Evolutionary conservation across 2,113 vertebrate genomes (phyloP), one percentile per base, ranked within the genome.

Genomic region (Tauraco erythrolophus): DNA sequence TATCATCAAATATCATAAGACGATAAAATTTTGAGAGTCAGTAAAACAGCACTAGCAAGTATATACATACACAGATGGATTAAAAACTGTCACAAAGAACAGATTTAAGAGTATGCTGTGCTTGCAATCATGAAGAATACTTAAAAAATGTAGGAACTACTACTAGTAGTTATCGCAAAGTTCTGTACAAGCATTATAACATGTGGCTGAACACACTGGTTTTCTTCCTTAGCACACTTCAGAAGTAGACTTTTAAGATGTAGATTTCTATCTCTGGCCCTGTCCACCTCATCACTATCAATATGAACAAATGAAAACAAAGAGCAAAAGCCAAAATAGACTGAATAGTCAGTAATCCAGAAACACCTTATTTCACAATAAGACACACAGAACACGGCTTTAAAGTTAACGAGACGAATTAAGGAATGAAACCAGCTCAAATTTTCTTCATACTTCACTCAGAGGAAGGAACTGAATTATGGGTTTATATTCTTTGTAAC

Each of bases 151-250:
- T 28, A 79, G 18, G 9, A 70, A 53, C 8, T 39, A 9, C 23
- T 70, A n/a, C 2, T 39, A 1, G 0, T 7, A 78, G 2, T 16
- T 79, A 57, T 71, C 8, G 35, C 6, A 22, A 76, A 71, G 3
- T 79, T 82, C 27, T 68, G 4, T 17, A 33, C 39, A 62, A 75
- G 14, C 6, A 8, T 75, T 62, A n/a, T 46, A 46, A 33, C 7
- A 15, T 4, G 1, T 45, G 8, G 6, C 2, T 57, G 11, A 39
- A 54, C 75, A 33, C 10, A 37, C 4, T 22, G 11, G 1, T 46
- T 84, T 85, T 31, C 15, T 60, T 54, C 5, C 23, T 85, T 62
- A 37, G 2, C 6, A 17, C 58, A n/a, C 10, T 60, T 79, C 23
- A 64, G 61, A 89, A 75, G 4, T 6, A 78, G 37, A 43, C 24